These are phyloP conservation scores for Phylloscopus whistleri DNA, from an alignment of 2,113 vertebrate species.

Conservation along the genomic window DNA sequence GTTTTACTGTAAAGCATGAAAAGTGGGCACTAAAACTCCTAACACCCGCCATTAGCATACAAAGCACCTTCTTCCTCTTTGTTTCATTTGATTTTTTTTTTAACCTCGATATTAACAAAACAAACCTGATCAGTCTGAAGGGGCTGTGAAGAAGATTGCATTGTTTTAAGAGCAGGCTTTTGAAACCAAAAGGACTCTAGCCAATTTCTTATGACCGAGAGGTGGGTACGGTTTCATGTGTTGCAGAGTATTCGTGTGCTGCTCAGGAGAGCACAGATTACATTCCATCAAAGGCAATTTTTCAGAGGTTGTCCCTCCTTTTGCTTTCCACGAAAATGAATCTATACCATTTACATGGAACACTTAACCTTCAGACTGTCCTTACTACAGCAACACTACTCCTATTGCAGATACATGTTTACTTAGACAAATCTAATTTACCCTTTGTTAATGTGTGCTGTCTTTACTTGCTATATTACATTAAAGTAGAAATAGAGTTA, in stretches of 20 bases:
- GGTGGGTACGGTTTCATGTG: constrained; percentile 9
- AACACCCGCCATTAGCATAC: not conserved
- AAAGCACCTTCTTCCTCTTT: not conserved
- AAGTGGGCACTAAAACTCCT: not conserved
- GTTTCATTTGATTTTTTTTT: not conserved
- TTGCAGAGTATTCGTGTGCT: constrained; percentile 25
- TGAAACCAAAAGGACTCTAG: constrained; percentile 15
- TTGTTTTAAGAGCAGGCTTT: constrained; percentile 31
- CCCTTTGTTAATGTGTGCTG: constrained; percentile 79
- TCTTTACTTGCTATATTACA: constrained; percentile 81
- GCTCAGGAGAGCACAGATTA: constrained; percentile 63
- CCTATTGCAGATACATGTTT: constrained; percentile 77
- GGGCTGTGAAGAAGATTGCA: not conserved
- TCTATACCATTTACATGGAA: constrained; percentile 52
- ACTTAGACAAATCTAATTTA: constrained; percentile 85
- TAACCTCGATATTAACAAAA: not conserved
- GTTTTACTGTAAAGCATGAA: not conserved
- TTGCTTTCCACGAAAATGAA: constrained; percentile 65
- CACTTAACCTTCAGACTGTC: constrained; percentile 80
- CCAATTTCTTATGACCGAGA: constrained; percentile 5
- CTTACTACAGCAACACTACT: constrained; percentile 69
- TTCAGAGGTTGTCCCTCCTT: constrained; percentile 61
- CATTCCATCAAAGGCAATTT: constrained; percentile 63
- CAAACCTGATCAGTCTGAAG: not conserved
- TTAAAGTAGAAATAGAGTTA: constrained; percentile 84